A percentile compares a stretch with the other conserved stretches of the same genome.
phyloP scores from a whole-genome alignment of 2,888 invertebrate species.

The Scaptomyza parva region DNA sequence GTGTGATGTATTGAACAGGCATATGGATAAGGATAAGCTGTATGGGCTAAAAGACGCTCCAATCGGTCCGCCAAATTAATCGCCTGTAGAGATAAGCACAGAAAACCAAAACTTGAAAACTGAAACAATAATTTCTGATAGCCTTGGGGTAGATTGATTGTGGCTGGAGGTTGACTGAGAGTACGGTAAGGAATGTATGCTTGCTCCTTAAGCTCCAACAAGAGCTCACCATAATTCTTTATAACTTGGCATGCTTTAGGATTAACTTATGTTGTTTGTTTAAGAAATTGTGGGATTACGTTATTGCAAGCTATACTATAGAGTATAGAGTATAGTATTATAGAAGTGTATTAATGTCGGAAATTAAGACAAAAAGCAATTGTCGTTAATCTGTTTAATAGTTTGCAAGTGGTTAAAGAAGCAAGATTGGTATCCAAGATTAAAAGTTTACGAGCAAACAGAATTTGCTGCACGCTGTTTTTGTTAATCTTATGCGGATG shows the following conservation, averaged over 20 bases:
- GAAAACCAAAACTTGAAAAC: conserved; percentile 12
- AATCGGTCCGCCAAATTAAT: conserved; percentile 48
- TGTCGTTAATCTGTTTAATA: conserved; percentile 8
- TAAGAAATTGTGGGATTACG: conserved; percentile 3
- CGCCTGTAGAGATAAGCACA: conserved; percentile 25
- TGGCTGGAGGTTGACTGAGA: not conserved
- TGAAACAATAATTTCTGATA: conserved; percentile 27
- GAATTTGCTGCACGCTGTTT: too few species aligned
- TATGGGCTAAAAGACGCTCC: conserved; percentile 57
- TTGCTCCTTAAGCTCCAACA: conserved; percentile 1
- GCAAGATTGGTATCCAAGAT: not conserved
- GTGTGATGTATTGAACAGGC: conserved; percentile 55
- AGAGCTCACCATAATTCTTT: conserved; percentile 8
- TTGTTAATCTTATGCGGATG: too few species aligned
- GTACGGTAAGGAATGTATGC: not conserved
- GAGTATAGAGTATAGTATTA: too few species aligned
- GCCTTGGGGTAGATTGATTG: not conserved
- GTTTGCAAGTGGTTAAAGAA: not conserved
- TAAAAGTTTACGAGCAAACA: too few species aligned
- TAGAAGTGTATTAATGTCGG: not conserved
- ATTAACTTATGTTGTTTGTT: conserved; percentile 14
- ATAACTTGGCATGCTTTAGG: conserved; percentile 5
- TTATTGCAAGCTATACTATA: not conserved
- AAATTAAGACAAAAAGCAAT: conserved; percentile 4
- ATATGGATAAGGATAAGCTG: conserved; percentile 57